Base-by-base conservation (phyloP, 2,797 vertebrate species). In the Trichosurus vulpecula region DNA sequence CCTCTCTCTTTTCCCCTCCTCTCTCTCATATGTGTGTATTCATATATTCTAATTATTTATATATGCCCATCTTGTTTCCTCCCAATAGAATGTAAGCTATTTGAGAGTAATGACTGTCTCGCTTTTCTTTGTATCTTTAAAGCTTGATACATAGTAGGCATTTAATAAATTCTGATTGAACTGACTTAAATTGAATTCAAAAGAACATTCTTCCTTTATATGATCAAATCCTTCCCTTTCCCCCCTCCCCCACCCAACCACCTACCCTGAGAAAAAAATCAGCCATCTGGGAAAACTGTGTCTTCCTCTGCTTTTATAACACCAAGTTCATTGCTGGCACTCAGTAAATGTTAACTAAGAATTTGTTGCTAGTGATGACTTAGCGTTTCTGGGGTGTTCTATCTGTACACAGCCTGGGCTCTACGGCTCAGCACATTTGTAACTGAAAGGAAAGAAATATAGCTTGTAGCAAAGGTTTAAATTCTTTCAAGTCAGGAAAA, bases 321-420 rank as follows among this genome's bases (percentile, higher is more conserved):
- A 94, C 93, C 58, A 90, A 29, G 94, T 95, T 90, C 12, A 4
- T 87, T 55, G 54, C 52, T 92, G 96, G 94, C 92, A 94, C 54
- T 96, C n/a, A 94, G 81, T 87, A 95, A 96, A 94, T 95, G 81
- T 94, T 95, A 97, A 95, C 74, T 51, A 94, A 94, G 94, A 93
- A 92, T 54, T n/a, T n/a, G 31, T 57, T 95, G 92, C 94, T 51
- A 93, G 89, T 89, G 66, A 97, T 55, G 96, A 58, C 94, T 95
- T 97, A 58, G 41, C 54, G 66, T 47, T 94, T 96, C 53, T 96
- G 95, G 89, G 55, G 95, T 93, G 47, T 55, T 90, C 57, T 92
- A 58, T 47, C 13, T 81, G 41, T 51, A 90, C 55, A 92, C 91
- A 91, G 81, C 90, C 93, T 92, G 87, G 94, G 66, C 55, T 87